Evolutionary conservation across 2,113 vertebrate species (phyloP).

Genomic region (Corythoichthys haematopterus): DNA sequence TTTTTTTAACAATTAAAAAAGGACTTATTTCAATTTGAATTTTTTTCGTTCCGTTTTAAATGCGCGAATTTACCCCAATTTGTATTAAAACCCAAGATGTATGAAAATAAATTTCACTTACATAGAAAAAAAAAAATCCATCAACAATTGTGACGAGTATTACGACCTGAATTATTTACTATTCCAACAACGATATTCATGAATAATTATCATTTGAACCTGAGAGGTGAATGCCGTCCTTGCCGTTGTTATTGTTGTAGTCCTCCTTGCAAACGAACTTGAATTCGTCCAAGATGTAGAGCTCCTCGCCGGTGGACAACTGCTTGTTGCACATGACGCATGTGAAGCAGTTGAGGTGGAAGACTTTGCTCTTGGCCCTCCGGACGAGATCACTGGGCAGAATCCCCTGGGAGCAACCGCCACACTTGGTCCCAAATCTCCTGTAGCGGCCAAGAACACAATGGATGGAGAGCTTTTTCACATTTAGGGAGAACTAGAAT

Average conservation of each 20-base stretch:
- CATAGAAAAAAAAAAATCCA: too few species aligned
- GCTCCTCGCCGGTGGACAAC: slow-evolving; percentile 96
- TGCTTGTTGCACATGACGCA: slow-evolving; percentile 99
- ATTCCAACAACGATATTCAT: too few species aligned
- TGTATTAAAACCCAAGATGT: too few species aligned
- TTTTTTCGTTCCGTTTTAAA: too few species aligned
- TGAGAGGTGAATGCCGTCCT: slow-evolving; percentile 86
- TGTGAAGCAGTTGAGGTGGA: slow-evolving; percentile 98
- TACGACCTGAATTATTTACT: too few species aligned
- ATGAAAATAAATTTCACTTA: too few species aligned
- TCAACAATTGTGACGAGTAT: too few species aligned
- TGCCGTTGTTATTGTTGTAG: slow-evolving; percentile 88
- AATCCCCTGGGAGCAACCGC: slow-evolving; percentile 92
- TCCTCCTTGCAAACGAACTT: slow-evolving; percentile 99
- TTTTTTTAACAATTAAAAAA: too few species aligned
- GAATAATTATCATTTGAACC: slow-evolving; percentile 41
- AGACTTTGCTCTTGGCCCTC: slow-evolving; percentile 93
- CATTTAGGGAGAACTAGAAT: too few species aligned
- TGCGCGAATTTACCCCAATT: too few species aligned
- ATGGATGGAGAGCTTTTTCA: too few species aligned
- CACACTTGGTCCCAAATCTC: slow-evolving; percentile 96
- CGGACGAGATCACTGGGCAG: slow-evolving; percentile 94
- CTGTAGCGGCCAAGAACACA: slow-evolving; percentile 58
- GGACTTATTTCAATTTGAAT: too few species aligned
- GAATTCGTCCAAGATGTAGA: slow-evolving; percentile 95